Conservation (phyloP, 1,140 invertebrate genomes). For the Drosophila kohkoa region DNA sequence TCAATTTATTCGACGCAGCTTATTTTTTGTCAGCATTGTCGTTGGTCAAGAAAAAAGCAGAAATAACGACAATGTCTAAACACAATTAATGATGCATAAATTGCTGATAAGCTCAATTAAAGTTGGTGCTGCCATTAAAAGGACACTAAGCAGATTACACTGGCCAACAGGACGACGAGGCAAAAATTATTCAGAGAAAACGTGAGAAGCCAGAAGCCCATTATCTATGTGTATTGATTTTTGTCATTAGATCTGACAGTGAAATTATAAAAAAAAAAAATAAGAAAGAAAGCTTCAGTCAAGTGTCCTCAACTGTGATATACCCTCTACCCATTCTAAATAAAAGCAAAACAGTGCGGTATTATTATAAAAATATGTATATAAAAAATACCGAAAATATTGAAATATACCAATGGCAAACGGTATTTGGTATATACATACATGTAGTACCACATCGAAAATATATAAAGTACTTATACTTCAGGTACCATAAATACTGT, state of each 20-base stretch:
- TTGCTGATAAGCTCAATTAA: slow-evolving; percentile 63
- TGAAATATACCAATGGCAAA: too few relatives aligned
- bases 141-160: slow-evolving; percentile 60
- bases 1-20: not conserved
- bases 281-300: too few relatives aligned
- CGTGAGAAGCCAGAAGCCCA: slow-evolving; percentile 28
- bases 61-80: slow-evolving; percentile 31
- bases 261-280: slow-evolving; percentile 48
- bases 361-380: too few relatives aligned
- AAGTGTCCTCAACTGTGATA: too few relatives aligned
- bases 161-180: slow-evolving; percentile 1
- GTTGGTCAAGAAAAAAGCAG: slow-evolving; percentile 1
- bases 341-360: too few relatives aligned
- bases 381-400: too few relatives aligned
- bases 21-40: not conserved
- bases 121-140: slow-evolving; percentile 46
- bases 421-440: too few relatives aligned
- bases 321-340: too few relatives aligned
- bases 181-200: slow-evolving; percentile 9
- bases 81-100: slow-evolving; percentile 62
- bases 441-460: too few relatives aligned
- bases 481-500: too few relatives aligned
- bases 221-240: slow-evolving; percentile 54
- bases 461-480: too few relatives aligned
- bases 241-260: slow-evolving; percentile 27